Base-by-base conservation (phyloP, 2,797 vertebrate genomes). In the Vireo griseus region DNA sequence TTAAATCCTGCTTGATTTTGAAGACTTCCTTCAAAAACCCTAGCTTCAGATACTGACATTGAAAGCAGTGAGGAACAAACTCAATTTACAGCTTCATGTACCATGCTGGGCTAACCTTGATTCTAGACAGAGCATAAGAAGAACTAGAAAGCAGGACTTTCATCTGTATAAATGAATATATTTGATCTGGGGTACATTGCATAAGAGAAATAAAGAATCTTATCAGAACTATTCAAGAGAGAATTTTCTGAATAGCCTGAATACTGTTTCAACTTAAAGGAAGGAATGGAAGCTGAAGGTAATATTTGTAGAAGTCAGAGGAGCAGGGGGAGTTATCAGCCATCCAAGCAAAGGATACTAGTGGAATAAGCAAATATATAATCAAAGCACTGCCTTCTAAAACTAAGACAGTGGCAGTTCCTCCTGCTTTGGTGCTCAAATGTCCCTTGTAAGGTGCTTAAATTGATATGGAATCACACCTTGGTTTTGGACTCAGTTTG, bases 321-420 rank as follows among this genome's bases (percentile, higher is more conserved):
- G 40, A 78, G 62, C 1, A 44, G 11, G n/a, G 5, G 2, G 24
- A 72, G 3, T 57, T 79, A 93, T n/a, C 26, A 25, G 21, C 4
- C n/a, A 13, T 58, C 21, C 0, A 0, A n/a, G 33, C 17, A 63
- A 85, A 88, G 2, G 4, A 13, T 39, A 15, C 2, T 6, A 84
- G 13, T 48, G 10, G 11, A 65, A 81, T 31, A 22, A 8, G 9
- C 3, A 88, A 71, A 82, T 40, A 47, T 8, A 63, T 50, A 68
- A 29, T 14, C 11, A 77, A n/a, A 73, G 6, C 9, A 37, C 15
- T 75, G 7, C 7, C 12, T 51, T 83, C 29, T 57, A 40, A 28
- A 51, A 24, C 16, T 20, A 15, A 57, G 22, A 40, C 12, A 31
- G 24, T 63, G 52, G 6, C 25, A 61, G 6, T 42, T 85, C 16